Conservation (phyloP, 2,113 vertebrate genomes). For the Saccopteryx leptura region DNA sequence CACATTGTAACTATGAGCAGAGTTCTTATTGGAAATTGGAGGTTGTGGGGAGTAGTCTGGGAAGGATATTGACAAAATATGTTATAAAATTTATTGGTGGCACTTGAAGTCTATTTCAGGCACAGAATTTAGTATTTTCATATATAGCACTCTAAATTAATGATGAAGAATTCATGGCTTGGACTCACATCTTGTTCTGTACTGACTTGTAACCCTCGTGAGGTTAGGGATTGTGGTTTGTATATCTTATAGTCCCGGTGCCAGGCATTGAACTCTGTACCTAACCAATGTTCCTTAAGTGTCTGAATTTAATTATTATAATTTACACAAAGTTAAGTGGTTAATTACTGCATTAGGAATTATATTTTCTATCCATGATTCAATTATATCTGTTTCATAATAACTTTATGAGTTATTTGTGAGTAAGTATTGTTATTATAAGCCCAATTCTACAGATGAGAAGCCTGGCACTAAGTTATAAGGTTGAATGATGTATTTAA, state of each 20-base stretch:
- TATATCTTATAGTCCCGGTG: neutral
- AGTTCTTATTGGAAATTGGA: neutral
- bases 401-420: constrained; percentile 25
- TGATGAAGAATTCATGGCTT: neutral
- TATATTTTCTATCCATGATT: neutral
- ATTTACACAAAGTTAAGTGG: neutral
- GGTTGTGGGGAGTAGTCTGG: neutral
- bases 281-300: neutral
- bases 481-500: constrained; percentile 1
- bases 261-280: neutral
- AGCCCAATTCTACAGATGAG: neutral
- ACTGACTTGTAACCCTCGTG: neutral
- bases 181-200: neutral
- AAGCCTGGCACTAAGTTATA: neutral
- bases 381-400: constrained; percentile 43
- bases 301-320: neutral
- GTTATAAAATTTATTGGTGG: neutral
- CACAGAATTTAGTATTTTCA: neutral
- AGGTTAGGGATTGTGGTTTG: neutral
- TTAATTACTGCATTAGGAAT: neutral
- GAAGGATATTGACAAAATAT: neutral
- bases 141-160: neutral
- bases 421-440: neutral
- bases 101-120: neutral
- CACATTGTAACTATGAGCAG: neutral